phyloP scores from a whole-genome alignment of 1,140 invertebrate species.

The Himalopsyche phryganea region DNA sequence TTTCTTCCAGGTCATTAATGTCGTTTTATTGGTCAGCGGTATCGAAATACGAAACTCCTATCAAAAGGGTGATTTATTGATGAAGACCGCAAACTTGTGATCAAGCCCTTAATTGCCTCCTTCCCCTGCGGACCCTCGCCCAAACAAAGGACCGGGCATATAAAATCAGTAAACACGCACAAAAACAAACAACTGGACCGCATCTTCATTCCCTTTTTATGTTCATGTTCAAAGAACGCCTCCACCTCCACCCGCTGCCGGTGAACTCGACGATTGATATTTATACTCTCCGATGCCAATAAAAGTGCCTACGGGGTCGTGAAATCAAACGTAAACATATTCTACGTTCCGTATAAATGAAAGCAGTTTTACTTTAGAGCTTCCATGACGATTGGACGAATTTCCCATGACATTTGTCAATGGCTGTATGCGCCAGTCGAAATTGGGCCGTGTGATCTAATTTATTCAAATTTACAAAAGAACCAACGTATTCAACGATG shows the following conservation, averaged over 20 bases:
- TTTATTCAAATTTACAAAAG: no score
- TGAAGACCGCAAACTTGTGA: not conserved
- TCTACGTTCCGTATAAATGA: no score
- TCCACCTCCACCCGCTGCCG: not conserved
- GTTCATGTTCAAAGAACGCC: constrained; percentile 5
- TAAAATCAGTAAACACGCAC: constrained; percentile 16
- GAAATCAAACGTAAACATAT: no score
- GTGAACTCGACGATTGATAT: constrained; percentile 20
- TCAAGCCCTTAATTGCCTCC: constrained; percentile 9
- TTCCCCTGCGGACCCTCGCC: not conserved
- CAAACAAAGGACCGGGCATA: constrained; percentile 14
- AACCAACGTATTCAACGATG: no score
- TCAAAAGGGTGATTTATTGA: not conserved
- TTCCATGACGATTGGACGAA: no score
- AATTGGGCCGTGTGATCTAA: no score
- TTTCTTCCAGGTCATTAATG: constrained; percentile 1
- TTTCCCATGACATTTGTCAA: no score
- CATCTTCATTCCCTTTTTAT: not conserved
- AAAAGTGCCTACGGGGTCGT: no score
- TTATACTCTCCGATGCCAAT: constrained; percentile 4
- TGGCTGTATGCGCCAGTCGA: no score
- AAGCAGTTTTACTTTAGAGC: no score
- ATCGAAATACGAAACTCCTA: no score
- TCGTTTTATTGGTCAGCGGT: not conserved
- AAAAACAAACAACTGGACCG: constrained; percentile 24